Percentiles rank a stretch among this genome's conserved stretches.
Conservation (phyloP, 2,888 invertebrate genomes). For the Phytoseiulus persimilis region DNA sequence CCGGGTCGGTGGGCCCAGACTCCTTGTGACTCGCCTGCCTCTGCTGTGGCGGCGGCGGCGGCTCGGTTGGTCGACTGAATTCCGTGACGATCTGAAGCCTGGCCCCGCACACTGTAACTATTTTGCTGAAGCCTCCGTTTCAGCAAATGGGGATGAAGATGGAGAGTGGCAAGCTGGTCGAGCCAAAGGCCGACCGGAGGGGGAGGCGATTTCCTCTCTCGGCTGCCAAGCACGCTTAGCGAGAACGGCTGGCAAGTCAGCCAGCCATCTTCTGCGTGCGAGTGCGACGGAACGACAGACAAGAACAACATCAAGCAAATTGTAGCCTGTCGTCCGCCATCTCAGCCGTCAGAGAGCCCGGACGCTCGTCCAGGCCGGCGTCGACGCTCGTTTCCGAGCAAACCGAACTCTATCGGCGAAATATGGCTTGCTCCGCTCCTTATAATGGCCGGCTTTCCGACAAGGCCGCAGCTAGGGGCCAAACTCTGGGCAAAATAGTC, state of each 20-base stretch:
- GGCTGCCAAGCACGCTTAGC: neutral
- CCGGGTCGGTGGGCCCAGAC: neutral
- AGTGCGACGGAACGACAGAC: neutral
- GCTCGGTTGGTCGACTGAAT: neutral
- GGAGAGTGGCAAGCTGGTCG: neutral
- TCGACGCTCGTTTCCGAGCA: neutral
- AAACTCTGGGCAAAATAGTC: neutral
- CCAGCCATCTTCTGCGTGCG: neutral
- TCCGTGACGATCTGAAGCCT: neutral
- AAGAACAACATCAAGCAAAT: neutral
- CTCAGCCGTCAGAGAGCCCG: too few species aligned
- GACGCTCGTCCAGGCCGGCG: neutral
- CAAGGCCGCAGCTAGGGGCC: neutral
- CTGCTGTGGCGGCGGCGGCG: too few species aligned
- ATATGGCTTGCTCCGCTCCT: neutral
- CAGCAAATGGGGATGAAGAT: neutral
- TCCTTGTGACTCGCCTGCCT: too few species aligned
- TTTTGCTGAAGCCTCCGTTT: neutral
- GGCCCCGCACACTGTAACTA: neutral
- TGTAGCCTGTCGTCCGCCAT: neutral
- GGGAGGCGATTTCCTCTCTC: neutral
- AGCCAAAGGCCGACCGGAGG: neutral
- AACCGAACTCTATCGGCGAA: neutral
- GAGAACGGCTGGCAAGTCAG: neutral
- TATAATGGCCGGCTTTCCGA: neutral